These are phyloP conservation scores for Cardinalis cardinalis DNA, from an alignment of 2,113 vertebrate species.

Conservation along the genomic window DNA sequence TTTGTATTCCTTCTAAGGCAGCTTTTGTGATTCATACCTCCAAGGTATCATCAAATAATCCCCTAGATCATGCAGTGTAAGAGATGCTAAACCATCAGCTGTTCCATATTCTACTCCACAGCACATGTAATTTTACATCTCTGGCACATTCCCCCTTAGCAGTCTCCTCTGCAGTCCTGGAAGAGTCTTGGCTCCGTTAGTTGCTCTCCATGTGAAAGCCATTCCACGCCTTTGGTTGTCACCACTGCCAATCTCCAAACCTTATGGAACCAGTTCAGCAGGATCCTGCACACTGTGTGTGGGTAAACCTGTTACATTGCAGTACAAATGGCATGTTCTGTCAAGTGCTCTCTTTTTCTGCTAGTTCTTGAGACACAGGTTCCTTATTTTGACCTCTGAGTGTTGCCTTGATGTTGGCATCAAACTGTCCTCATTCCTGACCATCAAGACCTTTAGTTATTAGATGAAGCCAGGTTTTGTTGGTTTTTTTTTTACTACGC, in stretches of 20 bases:
- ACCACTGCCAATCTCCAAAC: not conserved
- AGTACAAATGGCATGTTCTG: not conserved
- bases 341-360: not conserved
- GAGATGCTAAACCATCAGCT: not conserved
- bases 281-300: not conserved
- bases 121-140: not conserved
- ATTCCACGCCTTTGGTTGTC: not conserved
- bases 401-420: not conserved
- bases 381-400: not conserved
- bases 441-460: not conserved
- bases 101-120: not conserved
- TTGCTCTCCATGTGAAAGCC: not conserved
- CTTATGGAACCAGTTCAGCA: not conserved
- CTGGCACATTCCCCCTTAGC: not conserved
- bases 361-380: not conserved
- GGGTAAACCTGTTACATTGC: not conserved
- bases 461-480: not conserved
- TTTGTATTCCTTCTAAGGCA: not conserved
- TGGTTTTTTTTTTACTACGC: not conserved
- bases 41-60: not conserved
- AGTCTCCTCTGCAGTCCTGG: not conserved
- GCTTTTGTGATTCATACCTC: not conserved
- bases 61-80: not conserved
- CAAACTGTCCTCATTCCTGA: not conserved
- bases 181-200: not conserved